Evolutionary conservation across 2,113 vertebrate genomes (phyloP), one percentile per base, ranked within the genome.

Genomic region (Oncorhynchus kisutch): DNA sequence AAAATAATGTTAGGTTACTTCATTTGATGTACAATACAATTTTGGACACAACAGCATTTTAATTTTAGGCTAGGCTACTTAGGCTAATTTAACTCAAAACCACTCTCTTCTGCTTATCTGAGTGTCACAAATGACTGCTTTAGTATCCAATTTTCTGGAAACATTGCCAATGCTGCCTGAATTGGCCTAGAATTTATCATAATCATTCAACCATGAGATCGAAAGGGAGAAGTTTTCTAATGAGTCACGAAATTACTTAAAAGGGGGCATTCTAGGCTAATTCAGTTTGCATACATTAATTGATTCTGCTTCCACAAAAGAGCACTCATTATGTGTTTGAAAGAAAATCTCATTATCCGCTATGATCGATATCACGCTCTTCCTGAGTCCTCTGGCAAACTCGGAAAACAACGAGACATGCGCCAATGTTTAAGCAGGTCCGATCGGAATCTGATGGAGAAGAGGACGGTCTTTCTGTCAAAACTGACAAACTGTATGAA

Each of bases 181-280:
- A 22, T 64, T 24, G 12, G 24, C 11, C 3, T 12, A 66, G 4
- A 62, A 7, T 66, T 13, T 66, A 3, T 24, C 22, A 7, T 66
- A 66, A 11, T 64, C 18, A 66, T 66, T 66, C 8, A 29, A 29
- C 24, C 64, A 16, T 16, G 8, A 8, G 25, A 12, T 66, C 64
- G 25, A 66, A 29, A 66, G 64, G 24, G 22, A 27, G 3, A 14
- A 0, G 13, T 67, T 24, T 67, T 67, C 18, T 67, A 25, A 25
- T 67, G 65, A 29, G 65, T 67, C 65, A 64, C 20, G 20, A 67
- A 27, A 67, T 67, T 67, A 67, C 65, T 67, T 64, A 67, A 67
- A 29, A 29, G n/a, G 20, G n/a, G 25, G 31, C 25, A 2, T 25
- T 34, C 6, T 34, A 34, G 34, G 6, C 34, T 34, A 34, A 34